These are phyloP conservation scores for Cactoblastis cactorum DNA, from an alignment of 2,888 invertebrate genomes.

Conservation along the genomic window DNA sequence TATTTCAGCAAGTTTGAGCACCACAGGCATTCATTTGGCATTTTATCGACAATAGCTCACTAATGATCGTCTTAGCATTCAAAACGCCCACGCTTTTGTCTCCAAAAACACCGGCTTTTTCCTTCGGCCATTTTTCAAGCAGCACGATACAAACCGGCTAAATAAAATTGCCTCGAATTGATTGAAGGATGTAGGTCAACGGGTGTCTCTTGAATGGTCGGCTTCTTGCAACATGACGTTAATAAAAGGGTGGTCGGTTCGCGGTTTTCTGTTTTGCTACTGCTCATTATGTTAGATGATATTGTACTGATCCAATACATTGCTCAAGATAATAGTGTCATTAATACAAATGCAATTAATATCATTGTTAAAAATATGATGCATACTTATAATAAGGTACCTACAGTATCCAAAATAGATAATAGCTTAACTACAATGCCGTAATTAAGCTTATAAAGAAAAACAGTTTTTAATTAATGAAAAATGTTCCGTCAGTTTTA, in stretches of 20 bases:
- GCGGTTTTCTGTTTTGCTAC: constrained; percentile 49
- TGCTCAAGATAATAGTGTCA: background rate
- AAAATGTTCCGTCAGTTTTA: too few species aligned
- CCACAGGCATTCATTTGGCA: constrained; percentile 45
- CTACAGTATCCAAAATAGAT: too few species aligned
- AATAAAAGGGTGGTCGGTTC: constrained; percentile 47
- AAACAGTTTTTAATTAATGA: too few species aligned
- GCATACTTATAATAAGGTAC: too few species aligned
- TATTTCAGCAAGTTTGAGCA: constrained; percentile 44
- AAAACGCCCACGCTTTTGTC: constrained; percentile 75
- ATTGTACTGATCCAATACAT: background rate
- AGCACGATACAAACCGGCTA: constrained; percentile 44
- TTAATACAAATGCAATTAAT: background rate
- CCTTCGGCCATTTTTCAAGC: constrained; percentile 70
- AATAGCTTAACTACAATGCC: too few species aligned
- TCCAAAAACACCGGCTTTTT: constrained; percentile 64
- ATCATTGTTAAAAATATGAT: too few species aligned
- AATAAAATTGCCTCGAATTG: constrained; percentile 44
- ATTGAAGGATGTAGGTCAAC: constrained; percentile 70
- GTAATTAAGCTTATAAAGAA: too few species aligned
- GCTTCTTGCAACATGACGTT: constrained; percentile 43
- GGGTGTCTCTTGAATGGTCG: constrained; percentile 44
- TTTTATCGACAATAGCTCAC: constrained; percentile 60
- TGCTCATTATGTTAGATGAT: constrained; percentile 37
- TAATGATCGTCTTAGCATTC: constrained; percentile 77